phyloP scores from a whole-genome alignment of 2,888 invertebrate genomes.

The Epiblema foenella region DNA sequence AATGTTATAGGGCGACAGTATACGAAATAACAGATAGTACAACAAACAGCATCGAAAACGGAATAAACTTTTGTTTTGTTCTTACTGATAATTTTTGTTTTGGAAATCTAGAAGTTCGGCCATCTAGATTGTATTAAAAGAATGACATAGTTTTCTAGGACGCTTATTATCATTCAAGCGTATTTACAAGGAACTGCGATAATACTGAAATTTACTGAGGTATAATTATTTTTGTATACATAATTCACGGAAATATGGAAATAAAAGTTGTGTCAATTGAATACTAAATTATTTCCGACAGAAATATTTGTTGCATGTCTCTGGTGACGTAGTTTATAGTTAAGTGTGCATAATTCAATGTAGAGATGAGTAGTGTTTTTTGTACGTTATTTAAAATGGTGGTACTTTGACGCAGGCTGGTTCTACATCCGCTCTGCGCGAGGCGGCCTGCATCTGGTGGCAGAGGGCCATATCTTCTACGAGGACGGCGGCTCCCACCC shows the following conservation, averaged over 20 bases:
- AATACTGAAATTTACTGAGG: not conserved
- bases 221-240: not conserved
- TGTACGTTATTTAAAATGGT: slow-evolving; percentile 45
- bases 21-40: not conserved
- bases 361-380: slow-evolving; percentile 6
- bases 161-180: slow-evolving; percentile 39
- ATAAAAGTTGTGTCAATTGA: slow-evolving; percentile 5
- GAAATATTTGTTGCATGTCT: slow-evolving; percentile 22
- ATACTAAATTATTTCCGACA: not conserved
- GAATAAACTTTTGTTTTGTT: slow-evolving; percentile 5
- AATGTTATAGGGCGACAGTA: not conserved
- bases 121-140: slow-evolving; percentile 64
- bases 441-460: slow-evolving; percentile 78
- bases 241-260: not conserved
- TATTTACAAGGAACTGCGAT: slow-evolving; percentile 4
- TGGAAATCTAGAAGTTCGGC: slow-evolving; percentile 56
- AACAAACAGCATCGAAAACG: not conserved
- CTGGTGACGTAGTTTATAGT: not conserved
- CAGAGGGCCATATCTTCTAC: slow-evolving; percentile 80
- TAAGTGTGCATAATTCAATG: not conserved
- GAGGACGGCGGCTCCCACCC: slow-evolving; percentile 81
- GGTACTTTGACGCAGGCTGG: slow-evolving; percentile 72
- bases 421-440: slow-evolving; percentile 81
- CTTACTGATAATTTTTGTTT: slow-evolving; percentile 53
- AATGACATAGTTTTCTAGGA: slow-evolving; percentile 50